Percentiles rank a stretch among this genome's conserved stretches.
Conservation (phyloP, 2,113 vertebrate genomes). For the Ophthalmotilapia sp. region DNA sequence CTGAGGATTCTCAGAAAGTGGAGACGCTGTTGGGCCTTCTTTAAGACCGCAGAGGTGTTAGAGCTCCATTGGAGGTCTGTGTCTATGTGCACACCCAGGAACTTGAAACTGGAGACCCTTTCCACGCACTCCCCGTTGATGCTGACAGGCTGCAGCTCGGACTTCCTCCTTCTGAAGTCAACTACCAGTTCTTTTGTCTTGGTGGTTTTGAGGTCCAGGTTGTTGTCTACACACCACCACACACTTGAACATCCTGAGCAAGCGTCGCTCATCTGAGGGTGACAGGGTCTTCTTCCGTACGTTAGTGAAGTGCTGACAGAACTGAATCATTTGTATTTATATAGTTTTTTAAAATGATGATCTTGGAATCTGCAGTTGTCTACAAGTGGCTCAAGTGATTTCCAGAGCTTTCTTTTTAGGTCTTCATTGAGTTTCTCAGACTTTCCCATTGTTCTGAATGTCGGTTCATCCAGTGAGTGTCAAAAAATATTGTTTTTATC, state of each 20-base stretch:
- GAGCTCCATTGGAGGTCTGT: too few relatives aligned
- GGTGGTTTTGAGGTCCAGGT: too few relatives aligned
- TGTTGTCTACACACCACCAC: too few relatives aligned
- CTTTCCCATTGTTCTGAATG: neutral
- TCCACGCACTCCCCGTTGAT: too few relatives aligned
- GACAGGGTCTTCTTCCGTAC: accelerated
- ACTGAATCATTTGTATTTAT: accelerated
- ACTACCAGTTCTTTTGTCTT: too few relatives aligned
- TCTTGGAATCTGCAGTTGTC: neutral
- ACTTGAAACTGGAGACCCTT: too few relatives aligned
- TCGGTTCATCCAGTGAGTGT: neutral
- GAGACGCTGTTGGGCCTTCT: too few relatives aligned
- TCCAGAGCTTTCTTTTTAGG: neutral
- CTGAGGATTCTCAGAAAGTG: too few relatives aligned
- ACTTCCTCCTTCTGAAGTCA: too few relatives aligned
- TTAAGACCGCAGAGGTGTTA: too few relatives aligned
- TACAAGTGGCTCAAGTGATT: accelerated
- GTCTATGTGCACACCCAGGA: too few relatives aligned
- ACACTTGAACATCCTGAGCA: neutral
- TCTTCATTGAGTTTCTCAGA: neutral
- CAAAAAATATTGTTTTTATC: neutral
- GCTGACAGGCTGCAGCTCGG: too few relatives aligned
- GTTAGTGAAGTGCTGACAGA: neutral
- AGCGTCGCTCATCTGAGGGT: neutral
- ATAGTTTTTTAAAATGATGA: neutral